phyloP scores from a whole-genome alignment of 2,113 vertebrate genomes.

The Nesoenas mayeri region DNA sequence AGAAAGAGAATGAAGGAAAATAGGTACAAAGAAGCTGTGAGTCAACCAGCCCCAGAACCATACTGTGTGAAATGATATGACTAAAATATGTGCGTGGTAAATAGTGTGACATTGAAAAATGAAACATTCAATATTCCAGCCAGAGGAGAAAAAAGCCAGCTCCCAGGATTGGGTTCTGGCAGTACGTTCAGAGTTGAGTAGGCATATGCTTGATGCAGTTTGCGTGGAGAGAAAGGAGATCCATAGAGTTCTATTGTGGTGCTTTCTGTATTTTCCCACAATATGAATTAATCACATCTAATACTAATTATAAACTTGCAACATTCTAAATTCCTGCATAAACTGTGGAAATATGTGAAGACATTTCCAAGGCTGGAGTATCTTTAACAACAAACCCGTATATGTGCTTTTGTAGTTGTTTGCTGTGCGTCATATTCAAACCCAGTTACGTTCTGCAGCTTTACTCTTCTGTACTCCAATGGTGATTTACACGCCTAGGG shows the following conservation, averaged over 20 bases:
- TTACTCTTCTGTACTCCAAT: constrained; percentile 41
- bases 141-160: constrained; percentile 33
- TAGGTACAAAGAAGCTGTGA: neutral
- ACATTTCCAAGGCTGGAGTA: constrained; percentile 59
- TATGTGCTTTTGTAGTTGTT: constrained; percentile 61
- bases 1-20: neutral
- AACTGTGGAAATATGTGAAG: constrained; percentile 70
- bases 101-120: constrained; percentile 64
- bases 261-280: constrained; percentile 65
- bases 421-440: constrained; percentile 52
- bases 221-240: constrained; percentile 50
- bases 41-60: constrained; percentile 3
- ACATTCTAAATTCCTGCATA: constrained; percentile 69
- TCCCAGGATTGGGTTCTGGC: constrained; percentile 49
- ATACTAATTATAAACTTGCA: constrained; percentile 73
- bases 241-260: constrained; percentile 35
- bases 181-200: constrained; percentile 34
- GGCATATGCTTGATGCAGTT: constrained; percentile 39
- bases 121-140: constrained; percentile 1
- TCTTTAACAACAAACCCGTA: constrained; percentile 19
- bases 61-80: constrained; percentile 37
- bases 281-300: constrained; percentile 73
- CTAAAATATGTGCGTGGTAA: constrained; percentile 55
- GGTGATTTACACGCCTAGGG: constrained; percentile 57
- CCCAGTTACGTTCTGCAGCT: constrained; percentile 53